Evolutionary conservation across 1,140 invertebrate species (phyloP).

Genomic region (Thaumetopoea pityocampa): DNA sequence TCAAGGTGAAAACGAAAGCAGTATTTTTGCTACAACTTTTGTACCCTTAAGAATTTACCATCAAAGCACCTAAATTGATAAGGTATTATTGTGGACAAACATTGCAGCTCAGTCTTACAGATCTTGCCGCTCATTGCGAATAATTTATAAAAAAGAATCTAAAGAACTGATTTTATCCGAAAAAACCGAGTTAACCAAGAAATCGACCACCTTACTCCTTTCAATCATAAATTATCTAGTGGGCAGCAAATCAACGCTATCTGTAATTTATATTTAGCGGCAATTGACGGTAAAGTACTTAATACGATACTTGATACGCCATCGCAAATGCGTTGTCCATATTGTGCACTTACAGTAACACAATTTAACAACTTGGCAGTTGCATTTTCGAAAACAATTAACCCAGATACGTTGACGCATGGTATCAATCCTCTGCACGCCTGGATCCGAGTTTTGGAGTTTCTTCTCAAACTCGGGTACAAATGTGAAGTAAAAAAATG

Average conservation of each 20-base stretch:
- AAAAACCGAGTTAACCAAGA: neutral
- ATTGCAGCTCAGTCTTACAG: neutral
- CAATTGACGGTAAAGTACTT: neutral
- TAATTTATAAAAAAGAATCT: neutral
- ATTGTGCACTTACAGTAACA: neutral
- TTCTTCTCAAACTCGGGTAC: neutral
- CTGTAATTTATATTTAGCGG: neutral
- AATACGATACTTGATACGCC: neutral
- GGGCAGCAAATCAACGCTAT: neutral
- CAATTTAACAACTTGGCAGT: neutral
- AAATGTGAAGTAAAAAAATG: neutral
- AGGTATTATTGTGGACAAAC: neutral
- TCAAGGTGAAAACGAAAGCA: neutral
- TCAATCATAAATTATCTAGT: neutral
- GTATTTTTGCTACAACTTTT: neutral
- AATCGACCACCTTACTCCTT: neutral
- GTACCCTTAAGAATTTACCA: constrained; percentile 1
- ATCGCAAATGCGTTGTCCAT: neutral
- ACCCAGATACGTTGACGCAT: neutral
- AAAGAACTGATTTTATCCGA: neutral
- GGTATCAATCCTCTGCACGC: neutral
- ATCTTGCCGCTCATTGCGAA: neutral
- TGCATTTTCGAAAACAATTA: neutral
- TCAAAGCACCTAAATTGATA: neutral
- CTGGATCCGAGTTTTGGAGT: neutral